Percentiles rank a stretch among this genome's conserved stretches.
These are phyloP conservation scores for Diceros bicornis DNA, from an alignment of 2,797 vertebrate genomes.

Conservation along the genomic window DNA sequence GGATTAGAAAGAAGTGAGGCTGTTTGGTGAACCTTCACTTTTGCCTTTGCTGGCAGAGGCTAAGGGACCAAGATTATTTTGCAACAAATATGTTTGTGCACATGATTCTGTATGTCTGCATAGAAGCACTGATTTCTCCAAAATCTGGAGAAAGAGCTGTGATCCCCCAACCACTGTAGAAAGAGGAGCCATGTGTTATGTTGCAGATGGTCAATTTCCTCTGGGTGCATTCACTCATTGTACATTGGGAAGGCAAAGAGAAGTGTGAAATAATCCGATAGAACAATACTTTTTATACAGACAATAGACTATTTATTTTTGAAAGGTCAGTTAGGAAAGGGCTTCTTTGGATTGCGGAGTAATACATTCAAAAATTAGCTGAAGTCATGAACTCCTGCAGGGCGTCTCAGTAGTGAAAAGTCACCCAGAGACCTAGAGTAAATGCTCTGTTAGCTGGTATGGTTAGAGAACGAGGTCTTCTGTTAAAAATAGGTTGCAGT, in stretches of 20 bases:
- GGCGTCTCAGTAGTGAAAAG: neutral
- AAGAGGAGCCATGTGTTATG: constrained; percentile 48
- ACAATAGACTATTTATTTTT: constrained; percentile 61
- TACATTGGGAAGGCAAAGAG: constrained; percentile 2
- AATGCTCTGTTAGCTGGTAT: neutral
- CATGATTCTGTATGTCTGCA: neutral
- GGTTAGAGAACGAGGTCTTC: neutral
- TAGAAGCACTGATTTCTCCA: constrained; percentile 26
- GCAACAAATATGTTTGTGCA: neutral
- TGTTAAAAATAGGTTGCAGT: neutral
- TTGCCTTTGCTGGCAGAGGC: constrained; percentile 20
- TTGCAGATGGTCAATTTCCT: constrained; percentile 66
- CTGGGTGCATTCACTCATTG: constrained; percentile 24
- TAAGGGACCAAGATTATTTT: neutral
- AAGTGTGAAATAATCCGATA: constrained; percentile 55
- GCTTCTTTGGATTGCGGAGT: neutral
- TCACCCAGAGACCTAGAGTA: neutral
- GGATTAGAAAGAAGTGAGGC: constrained; percentile 34
- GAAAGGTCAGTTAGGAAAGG: constrained; percentile 71
- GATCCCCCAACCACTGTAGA: neutral
- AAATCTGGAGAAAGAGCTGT: constrained; percentile 33
- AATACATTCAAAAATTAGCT: constrained; percentile 70
- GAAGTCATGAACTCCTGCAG: constrained; percentile 25
- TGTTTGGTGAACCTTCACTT: neutral
- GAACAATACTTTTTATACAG: constrained; percentile 61